Base-by-base conservation (phyloP, 2,113 vertebrate genomes). In the Lophius piscatorius region DNA sequence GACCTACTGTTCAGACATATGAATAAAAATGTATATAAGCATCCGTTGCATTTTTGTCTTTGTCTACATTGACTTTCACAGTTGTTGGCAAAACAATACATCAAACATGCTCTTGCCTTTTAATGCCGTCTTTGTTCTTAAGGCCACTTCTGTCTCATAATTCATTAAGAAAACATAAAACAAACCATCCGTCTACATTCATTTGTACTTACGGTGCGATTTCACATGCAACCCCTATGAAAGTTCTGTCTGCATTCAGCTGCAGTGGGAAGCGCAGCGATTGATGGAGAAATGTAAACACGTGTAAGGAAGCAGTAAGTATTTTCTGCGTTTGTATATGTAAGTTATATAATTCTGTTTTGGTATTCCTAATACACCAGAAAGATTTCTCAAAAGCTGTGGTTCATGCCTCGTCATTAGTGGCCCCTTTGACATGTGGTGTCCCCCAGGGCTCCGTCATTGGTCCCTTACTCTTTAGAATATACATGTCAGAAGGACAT, bases 291-390 rank as follows among this genome's bases (percentile, higher is more conserved):
- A 62, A 44, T 61, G 76, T 56, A 41, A 71, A 80, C 58, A 71
- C 17, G 69, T 64, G 78, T 69, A 74, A 71, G 83, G 66, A 82
- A 49, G 70, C 59, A 48, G 60, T 36, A 41, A 59, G 55, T 21
- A 31, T 66, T 51, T 34, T 52, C 61, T 29, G 56, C 38, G 48
- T 67, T 76, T 61, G 39, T 56, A 54, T 54, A 66, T 77, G 62
- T 67, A n/a, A n/a, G n/a, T n/a, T n/a, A n/a, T n/a, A n/a, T n/a
- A n/a, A n/a, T n/a, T n/a, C n/a, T n/a, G n/a, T n/a, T n/a, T n/a
- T n/a, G n/a, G n/a, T n/a, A n/a, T n/a, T n/a, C n/a, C n/a, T n/a
- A n/a, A n/a, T n/a, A n/a, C n/a, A n/a, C n/a, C n/a, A n/a, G n/a
- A n/a, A n/a, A n/a, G n/a, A n/a, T n/a, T n/a, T n/a, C n/a, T n/a